Percentiles rank a stretch among this genome's conserved stretches.
These are phyloP conservation scores for Pegoplata infirma DNA, from an alignment of 2,888 invertebrate species.

Conservation along the genomic window DNA sequence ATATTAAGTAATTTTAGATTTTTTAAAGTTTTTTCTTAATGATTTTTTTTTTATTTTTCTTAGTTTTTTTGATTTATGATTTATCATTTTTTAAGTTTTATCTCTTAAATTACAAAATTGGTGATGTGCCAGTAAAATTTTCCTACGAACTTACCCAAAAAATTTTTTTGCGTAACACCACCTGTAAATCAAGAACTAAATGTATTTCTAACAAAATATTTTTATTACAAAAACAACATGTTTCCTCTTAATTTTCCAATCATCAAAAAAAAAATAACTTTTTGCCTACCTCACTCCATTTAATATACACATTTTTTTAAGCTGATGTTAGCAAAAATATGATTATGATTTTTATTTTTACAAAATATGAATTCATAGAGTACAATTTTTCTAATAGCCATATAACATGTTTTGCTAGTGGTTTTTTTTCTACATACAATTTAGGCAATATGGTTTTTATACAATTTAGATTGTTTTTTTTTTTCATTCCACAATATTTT, in stretches of 20 bases:
- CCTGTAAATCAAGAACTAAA: too few relatives aligned
- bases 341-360: conserved; percentile 23
- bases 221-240: not conserved
- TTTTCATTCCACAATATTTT: not conserved
- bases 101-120: too few relatives aligned
- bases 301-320: not conserved
- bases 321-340: conserved; percentile 2
- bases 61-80: too few relatives aligned
- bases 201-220: too few relatives aligned
- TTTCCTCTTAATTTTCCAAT: not conserved
- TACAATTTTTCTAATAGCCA: conserved; percentile 21
- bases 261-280: not conserved
- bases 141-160: too few relatives aligned
- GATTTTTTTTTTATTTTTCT: too few relatives aligned
- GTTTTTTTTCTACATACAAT: conserved; percentile 1
- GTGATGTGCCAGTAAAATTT: too few relatives aligned
- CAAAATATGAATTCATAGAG: conserved; percentile 14
- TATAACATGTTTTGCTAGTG: conserved; percentile 15
- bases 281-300: not conserved
- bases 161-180: too few relatives aligned
- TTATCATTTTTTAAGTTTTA: too few relatives aligned
- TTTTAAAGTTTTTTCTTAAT: too few relatives aligned
- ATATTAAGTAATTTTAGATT: too few relatives aligned
- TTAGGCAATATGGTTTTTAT: not conserved
- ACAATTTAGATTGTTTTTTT: not conserved